Conservation (phyloP, 2,888 invertebrate genomes). For the Gymnosoma rotundatum region DNA sequence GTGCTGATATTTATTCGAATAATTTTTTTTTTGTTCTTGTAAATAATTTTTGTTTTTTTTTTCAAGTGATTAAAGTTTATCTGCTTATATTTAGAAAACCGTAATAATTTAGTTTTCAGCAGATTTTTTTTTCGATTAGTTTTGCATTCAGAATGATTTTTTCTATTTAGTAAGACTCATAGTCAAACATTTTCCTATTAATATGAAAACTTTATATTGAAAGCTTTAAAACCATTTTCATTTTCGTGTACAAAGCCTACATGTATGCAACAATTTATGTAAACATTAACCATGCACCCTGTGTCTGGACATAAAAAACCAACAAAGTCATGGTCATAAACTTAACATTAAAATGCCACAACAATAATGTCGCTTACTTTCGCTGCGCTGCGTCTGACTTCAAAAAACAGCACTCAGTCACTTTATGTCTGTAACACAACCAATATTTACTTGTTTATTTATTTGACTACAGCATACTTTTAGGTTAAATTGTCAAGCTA, state of each 20-base stretch:
- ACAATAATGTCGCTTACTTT: background rate
- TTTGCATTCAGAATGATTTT: too few relatives aligned
- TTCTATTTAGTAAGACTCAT: too few relatives aligned
- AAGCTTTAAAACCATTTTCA: background rate
- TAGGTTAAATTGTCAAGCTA: slow-evolving; percentile 36
- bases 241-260: slow-evolving; percentile 3
- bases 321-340: slow-evolving; percentile 47
- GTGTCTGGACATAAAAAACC: slow-evolving; percentile 11
- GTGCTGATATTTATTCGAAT: too few relatives aligned
- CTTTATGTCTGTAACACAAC: slow-evolving; percentile 28
- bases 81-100: too few relatives aligned
- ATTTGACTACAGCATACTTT: slow-evolving; percentile 49
- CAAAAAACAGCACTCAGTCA: background rate
- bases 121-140: too few relatives aligned
- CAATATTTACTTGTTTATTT: slow-evolving; percentile 41
- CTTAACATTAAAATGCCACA: background rate
- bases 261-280: slow-evolving; percentile 48
- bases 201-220: too few relatives aligned
- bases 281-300: slow-evolving; percentile 14
- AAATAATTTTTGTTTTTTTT: too few relatives aligned
- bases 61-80: too few relatives aligned
- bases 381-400: background rate
- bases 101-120: too few relatives aligned
- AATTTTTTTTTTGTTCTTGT: too few relatives aligned
- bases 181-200: too few relatives aligned